Percentiles rank a stretch among this genome's conserved stretches.
Evolutionary conservation across 1,140 invertebrate species (phyloP).

Genomic region (Ceratina calcarata): DNA sequence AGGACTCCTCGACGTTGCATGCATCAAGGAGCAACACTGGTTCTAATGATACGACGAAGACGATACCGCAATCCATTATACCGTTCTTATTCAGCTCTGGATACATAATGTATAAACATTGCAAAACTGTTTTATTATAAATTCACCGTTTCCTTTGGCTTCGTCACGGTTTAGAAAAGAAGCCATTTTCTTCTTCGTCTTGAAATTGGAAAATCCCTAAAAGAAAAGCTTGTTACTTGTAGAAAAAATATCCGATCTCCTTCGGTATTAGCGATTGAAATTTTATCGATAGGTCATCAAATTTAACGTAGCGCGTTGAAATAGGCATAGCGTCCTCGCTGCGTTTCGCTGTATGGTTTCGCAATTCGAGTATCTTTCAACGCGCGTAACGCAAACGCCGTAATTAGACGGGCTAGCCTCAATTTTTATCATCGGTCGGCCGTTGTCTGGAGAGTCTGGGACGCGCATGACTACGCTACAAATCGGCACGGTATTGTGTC

Average conservation of each 20-base stretch:
- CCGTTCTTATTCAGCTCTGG: slow-evolving; percentile 11
- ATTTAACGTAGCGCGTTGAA: too few species aligned
- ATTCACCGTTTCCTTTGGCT: slow-evolving; percentile 3
- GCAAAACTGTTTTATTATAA: slow-evolving; percentile 12
- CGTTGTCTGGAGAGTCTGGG: slow-evolving; percentile 53
- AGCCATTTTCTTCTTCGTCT: not conserved
- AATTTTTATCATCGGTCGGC: slow-evolving; percentile 57
- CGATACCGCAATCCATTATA: slow-evolving; percentile 33
- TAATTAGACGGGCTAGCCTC: slow-evolving; percentile 60
- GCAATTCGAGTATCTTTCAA: slow-evolving; percentile 24
- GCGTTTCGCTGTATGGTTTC: not conserved
- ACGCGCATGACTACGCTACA: slow-evolving; percentile 58
- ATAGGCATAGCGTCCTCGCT: too few species aligned
- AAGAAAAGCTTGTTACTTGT: too few species aligned
- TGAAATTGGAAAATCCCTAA: not conserved
- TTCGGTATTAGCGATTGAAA: too few species aligned
- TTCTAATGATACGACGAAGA: slow-evolving; percentile 29
- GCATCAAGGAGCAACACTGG: slow-evolving; percentile 5
- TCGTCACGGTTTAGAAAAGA: not conserved
- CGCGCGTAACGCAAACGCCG: slow-evolving; percentile 27
- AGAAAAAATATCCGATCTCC: too few species aligned
- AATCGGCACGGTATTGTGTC: slow-evolving; percentile 55
- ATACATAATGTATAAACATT: slow-evolving; percentile 34
- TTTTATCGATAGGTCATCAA: too few species aligned
- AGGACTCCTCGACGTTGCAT: not conserved